phyloP scores from a whole-genome alignment of 1,140 invertebrate genomes.

The Drosophila ficusphila region DNA sequence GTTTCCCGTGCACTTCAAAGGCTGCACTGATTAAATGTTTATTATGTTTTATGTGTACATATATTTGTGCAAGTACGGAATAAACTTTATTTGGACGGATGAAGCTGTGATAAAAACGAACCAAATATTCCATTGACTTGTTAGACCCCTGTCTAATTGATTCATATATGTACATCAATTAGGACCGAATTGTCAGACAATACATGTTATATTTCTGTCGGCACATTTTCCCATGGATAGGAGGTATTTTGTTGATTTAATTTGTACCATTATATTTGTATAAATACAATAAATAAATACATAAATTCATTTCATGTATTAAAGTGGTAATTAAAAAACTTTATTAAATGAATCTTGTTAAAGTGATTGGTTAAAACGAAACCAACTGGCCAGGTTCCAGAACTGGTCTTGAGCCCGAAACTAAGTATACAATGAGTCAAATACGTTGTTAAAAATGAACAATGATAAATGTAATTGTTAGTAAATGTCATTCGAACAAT shows the following conservation, averaged over 20 bases:
- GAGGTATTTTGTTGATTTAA: slow-evolving; percentile 21
- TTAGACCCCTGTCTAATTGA: slow-evolving; percentile 34
- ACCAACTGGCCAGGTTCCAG: slow-evolving; percentile 7
- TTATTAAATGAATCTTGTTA: slow-evolving; percentile 31
- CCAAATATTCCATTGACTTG: slow-evolving; percentile 42
- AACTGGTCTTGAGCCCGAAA: slow-evolving; percentile 9
- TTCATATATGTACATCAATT: slow-evolving; percentile 24
- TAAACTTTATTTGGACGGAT: slow-evolving; percentile 19
- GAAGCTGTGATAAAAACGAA: slow-evolving; percentile 35
- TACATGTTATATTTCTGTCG: slow-evolving; percentile 16
- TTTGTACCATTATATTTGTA: slow-evolving; percentile 7
- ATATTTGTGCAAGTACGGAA: slow-evolving; percentile 13
- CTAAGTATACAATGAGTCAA: slow-evolving; percentile 12
- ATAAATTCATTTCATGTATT: slow-evolving; percentile 15
- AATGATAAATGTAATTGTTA: slow-evolving; percentile 7
- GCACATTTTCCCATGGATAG: slow-evolving; percentile 13
- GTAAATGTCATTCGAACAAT: slow-evolving; percentile 1
- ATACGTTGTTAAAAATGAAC: neutral
- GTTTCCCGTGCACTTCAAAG: neutral
- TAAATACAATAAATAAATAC: too few relatives aligned
- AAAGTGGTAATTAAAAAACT: slow-evolving; percentile 18
- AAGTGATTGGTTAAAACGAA: slow-evolving; percentile 26
- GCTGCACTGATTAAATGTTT: slow-evolving; percentile 12
- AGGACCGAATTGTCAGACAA: slow-evolving; percentile 21
- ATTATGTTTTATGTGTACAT: slow-evolving; percentile 13